phyloP scores from a whole-genome alignment of 2,113 vertebrate species.

The Sinosuthora webbiana region DNA sequence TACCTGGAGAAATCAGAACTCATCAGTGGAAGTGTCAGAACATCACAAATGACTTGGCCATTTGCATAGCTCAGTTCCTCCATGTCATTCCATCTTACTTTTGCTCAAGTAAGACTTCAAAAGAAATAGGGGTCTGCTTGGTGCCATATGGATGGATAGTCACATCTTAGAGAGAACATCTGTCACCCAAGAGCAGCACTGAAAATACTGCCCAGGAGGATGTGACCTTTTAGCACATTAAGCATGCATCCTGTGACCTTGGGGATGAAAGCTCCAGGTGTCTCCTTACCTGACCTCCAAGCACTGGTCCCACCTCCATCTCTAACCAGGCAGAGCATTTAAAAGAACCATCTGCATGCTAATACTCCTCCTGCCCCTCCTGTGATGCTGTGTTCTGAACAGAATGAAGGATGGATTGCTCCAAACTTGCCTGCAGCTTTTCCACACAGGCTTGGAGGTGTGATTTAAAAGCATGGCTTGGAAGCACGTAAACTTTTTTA shows the following conservation, averaged over 20 bases:
- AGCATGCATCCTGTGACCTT: background rate
- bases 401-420: background rate
- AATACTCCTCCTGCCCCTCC: background rate
- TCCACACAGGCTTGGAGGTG: background rate
- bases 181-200: background rate
- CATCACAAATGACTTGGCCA: background rate
- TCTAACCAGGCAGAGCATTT: background rate
- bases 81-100: background rate
- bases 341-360: background rate
- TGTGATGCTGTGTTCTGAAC: background rate
- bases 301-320: background rate
- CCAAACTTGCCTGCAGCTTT: background rate
- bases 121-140: background rate
- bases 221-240: background rate
- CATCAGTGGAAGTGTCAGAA: background rate
- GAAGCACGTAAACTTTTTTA: background rate
- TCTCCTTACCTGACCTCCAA: background rate
- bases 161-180: background rate
- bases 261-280: background rate
- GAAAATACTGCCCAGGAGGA: background rate
- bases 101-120: background rate
- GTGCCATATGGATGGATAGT: accelerated
- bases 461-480: background rate
- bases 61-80: background rate
- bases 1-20: background rate